Conservation (phyloP, 2,888 invertebrate genomes). For the Drosophila nr. medialis region DNA sequence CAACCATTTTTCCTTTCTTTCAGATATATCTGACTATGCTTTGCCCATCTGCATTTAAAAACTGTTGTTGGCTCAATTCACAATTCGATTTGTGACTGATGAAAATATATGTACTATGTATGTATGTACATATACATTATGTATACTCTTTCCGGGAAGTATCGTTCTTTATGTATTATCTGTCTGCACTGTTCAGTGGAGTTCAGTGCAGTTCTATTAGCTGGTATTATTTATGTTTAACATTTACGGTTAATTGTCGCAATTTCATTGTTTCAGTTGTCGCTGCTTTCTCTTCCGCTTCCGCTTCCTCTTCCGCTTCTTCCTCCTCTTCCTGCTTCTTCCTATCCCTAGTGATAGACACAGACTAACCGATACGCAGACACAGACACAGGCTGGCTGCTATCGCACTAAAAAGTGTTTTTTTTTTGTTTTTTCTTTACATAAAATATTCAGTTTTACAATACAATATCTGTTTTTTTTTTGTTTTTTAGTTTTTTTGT, state of each 20-base stretch:
- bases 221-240: slow-evolving; percentile 50
- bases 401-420: slow-evolving; percentile 32
- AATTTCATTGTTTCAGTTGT: slow-evolving; percentile 79
- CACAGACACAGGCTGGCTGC: slow-evolving; percentile 41
- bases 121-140: slow-evolving; percentile 23
- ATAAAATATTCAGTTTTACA: slow-evolving; percentile 66
- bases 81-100: slow-evolving; percentile 50
- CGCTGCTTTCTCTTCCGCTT: slow-evolving; percentile 32
- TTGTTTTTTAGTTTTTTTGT: slow-evolving; percentile 21
- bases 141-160: slow-evolving; percentile 15
- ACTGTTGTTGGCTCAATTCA: slow-evolving; percentile 55
- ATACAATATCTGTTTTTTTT: slow-evolving; percentile 49
- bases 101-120: slow-evolving; percentile 51
- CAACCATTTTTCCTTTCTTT: slow-evolving; percentile 41
- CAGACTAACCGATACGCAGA: slow-evolving; percentile 19
- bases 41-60: slow-evolving; percentile 33
- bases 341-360: slow-evolving; percentile 27
- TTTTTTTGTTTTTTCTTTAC: slow-evolving; percentile 42
- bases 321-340: slow-evolving; percentile 1
- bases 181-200: slow-evolving; percentile 27
- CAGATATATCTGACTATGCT: slow-evolving; percentile 16
- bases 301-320: background rate
- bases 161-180: slow-evolving; percentile 5
- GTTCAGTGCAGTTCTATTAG: slow-evolving; percentile 23
- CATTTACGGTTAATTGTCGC: slow-evolving; percentile 76